phyloP scores from a whole-genome alignment of 2,113 vertebrate species.

The Donacobius atricapilla region DNA sequence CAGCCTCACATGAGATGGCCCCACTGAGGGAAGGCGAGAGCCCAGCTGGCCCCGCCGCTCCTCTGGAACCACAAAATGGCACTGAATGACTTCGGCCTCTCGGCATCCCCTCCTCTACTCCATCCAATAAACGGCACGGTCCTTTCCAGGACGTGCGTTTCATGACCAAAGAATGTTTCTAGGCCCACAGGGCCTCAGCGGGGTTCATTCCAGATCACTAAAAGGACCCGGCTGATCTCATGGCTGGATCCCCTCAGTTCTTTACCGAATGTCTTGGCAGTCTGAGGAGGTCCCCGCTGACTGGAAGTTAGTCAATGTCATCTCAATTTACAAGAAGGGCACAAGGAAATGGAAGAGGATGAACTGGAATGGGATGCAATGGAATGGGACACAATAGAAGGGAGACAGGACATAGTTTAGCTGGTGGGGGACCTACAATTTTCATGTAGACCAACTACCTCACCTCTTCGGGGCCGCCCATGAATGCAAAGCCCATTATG shows the following conservation, averaged over 20 bases:
- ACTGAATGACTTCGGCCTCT: background rate
- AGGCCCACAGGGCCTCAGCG: background rate
- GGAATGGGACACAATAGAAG: background rate
- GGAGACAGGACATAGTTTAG: background rate
- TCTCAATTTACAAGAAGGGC: background rate
- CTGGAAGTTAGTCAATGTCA: background rate
- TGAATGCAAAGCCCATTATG: background rate
- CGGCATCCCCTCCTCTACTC: background rate
- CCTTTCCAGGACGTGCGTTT: too few relatives aligned
- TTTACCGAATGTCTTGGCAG: background rate
- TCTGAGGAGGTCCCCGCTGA: background rate
- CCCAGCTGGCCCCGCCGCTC: background rate
- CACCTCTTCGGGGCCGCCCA: background rate
- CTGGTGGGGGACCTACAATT: background rate
- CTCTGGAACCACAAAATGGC: background rate
- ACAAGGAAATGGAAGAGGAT: background rate
- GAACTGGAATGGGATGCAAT: background rate
- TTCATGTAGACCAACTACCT: background rate
- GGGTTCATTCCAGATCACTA: background rate
- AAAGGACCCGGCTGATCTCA: background rate
- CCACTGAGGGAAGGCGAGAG: background rate
- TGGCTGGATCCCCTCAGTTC: background rate
- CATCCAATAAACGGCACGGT: background rate
- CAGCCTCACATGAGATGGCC: accelerated
- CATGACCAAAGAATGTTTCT: background rate